Base-by-base conservation (phyloP, 1,140 invertebrate species). In the Dinothrombium tinctorium region DNA sequence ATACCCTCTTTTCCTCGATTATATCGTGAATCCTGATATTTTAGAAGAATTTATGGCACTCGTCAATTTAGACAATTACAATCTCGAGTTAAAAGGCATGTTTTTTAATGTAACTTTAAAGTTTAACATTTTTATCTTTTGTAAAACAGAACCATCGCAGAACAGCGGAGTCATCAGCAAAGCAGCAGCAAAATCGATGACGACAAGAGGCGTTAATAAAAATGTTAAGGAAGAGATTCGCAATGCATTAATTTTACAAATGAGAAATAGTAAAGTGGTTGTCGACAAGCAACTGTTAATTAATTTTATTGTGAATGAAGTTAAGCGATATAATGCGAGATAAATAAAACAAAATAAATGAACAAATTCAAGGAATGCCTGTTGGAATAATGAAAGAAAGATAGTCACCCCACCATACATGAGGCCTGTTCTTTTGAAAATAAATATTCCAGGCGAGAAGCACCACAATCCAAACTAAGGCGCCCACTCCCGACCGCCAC, bases 21-120 rank as follows among this genome's bases (percentile, higher is more conserved):
- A 59, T 31, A 35, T 38, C 14, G 54, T 77, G 3, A 60, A 61
- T 3, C 78, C 76, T 47, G 41, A 64, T 62, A 2, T 59, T 69
- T 8, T 71, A 66, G 33, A 51, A 59, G 45, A 37, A 19, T 39
- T 42, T n/a, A 43, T 25, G 33, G 11, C 33, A n/a, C 29, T 40
- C 7, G 54, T 44, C 3, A 23, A 26, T 20, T 12, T 19, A 12
- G 12, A 37, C 9, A 26, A 23, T 14, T 26, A 32, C 9, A 37
- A 11, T 23, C 15, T 41, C 3, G 9, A 45, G 49, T 4, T 57
- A 77, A 36, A 36, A 36, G 33, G 23, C n/a, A 33, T 9, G 3
- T 33, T 2, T 9, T 14, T 14, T 4, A 2, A 29, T 29, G 2
- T 35, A 19, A 3, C 17, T 14, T 12, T 12, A 14, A 9, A 9